phyloP scores from a whole-genome alignment of 37 sponge, comb jelly and placozoan genomes.

The Bolinopsis microptera region DNA sequence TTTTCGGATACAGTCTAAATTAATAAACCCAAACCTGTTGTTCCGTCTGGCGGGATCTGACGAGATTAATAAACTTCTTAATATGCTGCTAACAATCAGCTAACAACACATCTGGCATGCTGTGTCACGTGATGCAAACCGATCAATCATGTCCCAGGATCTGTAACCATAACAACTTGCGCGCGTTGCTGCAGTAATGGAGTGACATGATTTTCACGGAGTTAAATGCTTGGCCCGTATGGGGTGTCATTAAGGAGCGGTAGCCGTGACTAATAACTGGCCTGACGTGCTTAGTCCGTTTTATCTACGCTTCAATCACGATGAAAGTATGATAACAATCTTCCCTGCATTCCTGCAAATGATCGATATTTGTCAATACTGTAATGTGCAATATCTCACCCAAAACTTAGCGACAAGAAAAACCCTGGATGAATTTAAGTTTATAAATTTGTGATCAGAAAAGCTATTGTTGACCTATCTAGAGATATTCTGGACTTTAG shows the following conservation, averaged over 20 bases:
- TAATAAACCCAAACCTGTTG: neutral
- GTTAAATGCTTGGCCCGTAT: neutral
- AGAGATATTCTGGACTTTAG: too few relatives aligned
- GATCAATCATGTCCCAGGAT: neutral
- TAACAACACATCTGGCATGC: neutral
- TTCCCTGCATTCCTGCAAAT: too few relatives aligned
- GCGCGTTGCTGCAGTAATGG: neutral
- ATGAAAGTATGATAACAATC: too few relatives aligned
- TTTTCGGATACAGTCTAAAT: neutral
- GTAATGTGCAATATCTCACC: too few relatives aligned
- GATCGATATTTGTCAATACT: too few relatives aligned
- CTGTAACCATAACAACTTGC: neutral
- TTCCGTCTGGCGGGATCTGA: neutral
- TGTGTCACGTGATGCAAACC: neutral
- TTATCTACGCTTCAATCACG: too few relatives aligned
- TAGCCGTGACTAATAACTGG: neutral
- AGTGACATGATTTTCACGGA: neutral
- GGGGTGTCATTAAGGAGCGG: neutral
- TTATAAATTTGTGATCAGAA: too few relatives aligned
- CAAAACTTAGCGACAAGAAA: too few relatives aligned
- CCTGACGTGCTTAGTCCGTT: too few relatives aligned
- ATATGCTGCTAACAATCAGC: neutral
- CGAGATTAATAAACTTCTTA: neutral
- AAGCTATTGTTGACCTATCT: too few relatives aligned
- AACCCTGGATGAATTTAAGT: too few relatives aligned